Evolutionary conservation across 1,140 invertebrate species (phyloP).

Genomic region (Procambarus virginalis): DNA sequence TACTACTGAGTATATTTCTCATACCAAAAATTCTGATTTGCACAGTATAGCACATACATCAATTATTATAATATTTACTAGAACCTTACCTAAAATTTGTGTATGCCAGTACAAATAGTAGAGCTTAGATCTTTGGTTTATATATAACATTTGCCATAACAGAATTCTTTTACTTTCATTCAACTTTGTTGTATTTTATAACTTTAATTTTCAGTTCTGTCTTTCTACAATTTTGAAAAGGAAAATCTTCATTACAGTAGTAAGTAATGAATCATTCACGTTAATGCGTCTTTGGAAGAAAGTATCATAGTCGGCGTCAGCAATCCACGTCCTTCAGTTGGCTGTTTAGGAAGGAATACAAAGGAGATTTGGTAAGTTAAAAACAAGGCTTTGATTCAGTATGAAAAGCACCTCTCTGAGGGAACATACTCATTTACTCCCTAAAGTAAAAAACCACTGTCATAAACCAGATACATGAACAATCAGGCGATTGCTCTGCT

Average conservation of each 20-base stretch:
- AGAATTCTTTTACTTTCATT: background rate
- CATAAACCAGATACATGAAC: too few relatives aligned
- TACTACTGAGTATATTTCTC: background rate
- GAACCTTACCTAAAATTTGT: background rate
- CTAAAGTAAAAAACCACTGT: too few relatives aligned
- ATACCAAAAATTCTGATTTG: background rate
- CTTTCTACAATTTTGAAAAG: background rate
- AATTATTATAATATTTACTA: too few relatives aligned
- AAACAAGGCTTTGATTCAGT: background rate
- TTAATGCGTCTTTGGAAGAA: conserved; percentile 44
- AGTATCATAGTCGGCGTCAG: conserved; percentile 40
- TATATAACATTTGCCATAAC: background rate
- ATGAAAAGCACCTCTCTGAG: too few relatives aligned
- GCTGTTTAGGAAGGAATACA: conserved; percentile 11
- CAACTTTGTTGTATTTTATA: background rate
- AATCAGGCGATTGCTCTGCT: too few relatives aligned
- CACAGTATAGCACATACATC: background rate
- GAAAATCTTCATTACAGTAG: background rate
- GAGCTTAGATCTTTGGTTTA: background rate
- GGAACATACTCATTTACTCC: too few relatives aligned
- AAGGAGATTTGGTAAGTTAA: background rate
- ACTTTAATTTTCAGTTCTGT: background rate
- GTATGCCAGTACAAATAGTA: background rate
- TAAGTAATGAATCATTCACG: conserved; percentile 16
- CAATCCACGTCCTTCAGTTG: conserved; percentile 52